A percentile compares a stretch with the other conserved stretches of the same genome.
Evolutionary conservation across 2,113 vertebrate species (phyloP).

Genomic region (Chitala chitala): DNA sequence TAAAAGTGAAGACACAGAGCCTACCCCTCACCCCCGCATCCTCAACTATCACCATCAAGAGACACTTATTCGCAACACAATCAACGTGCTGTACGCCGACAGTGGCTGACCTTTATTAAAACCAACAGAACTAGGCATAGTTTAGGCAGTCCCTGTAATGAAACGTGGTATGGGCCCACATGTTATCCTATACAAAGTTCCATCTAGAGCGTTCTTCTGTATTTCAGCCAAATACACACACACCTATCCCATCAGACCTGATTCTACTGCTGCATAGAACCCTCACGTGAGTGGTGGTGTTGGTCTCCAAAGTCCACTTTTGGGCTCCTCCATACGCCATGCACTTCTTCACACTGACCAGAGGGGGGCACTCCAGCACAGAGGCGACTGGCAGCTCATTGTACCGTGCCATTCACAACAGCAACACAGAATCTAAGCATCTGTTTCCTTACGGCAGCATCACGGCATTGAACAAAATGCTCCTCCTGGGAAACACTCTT

Average conservation of each 20-base stretch:
- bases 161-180: background rate
- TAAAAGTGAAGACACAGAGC: background rate
- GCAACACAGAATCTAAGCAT: background rate
- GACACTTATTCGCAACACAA: background rate
- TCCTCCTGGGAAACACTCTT: constrained; percentile 32
- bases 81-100: background rate
- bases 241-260: background rate
- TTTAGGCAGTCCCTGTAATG: constrained; percentile 1
- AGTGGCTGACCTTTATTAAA: constrained; percentile 11
- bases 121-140: background rate
- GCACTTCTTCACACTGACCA: background rate
- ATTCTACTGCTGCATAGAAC: too few species aligned
- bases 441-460: background rate
- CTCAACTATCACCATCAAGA: background rate
- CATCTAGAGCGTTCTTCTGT: constrained; percentile 45
- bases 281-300: background rate
- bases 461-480: background rate
- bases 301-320: background rate
- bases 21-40: background rate
- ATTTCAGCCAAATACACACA: constrained; percentile 35
- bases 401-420: background rate
- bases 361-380: background rate
- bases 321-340: background rate
- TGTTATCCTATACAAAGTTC: constrained; percentile 8
- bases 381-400: background rate